A percentile compares a stretch with the other conserved stretches of the same genome.
phyloP scores from a whole-genome alignment of 2,797 vertebrate species.

The Intellagama lesueurii region DNA sequence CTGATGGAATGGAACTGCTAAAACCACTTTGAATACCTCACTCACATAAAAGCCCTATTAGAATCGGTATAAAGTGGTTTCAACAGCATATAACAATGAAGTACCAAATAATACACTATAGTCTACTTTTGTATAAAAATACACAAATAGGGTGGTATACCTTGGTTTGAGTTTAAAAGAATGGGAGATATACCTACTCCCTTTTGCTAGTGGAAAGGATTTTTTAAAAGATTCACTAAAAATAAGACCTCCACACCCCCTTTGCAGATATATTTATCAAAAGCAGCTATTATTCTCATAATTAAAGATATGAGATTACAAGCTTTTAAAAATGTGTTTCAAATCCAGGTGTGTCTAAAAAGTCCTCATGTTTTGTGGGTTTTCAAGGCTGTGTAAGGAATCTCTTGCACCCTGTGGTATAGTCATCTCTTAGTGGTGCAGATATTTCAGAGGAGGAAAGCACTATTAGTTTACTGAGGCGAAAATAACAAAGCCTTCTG shows the following conservation, averaged over 20 bases:
- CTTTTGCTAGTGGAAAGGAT: background rate
- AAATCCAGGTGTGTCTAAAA: background rate
- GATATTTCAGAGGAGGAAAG: background rate
- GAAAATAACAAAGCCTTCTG: background rate
- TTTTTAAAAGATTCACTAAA: background rate
- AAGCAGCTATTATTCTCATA: background rate
- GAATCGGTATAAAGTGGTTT: too few relatives aligned
- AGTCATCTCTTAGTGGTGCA: too few relatives aligned
- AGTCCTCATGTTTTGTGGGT: background rate
- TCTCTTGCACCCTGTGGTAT: background rate
- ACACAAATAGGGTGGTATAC: too few relatives aligned
- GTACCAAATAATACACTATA: too few relatives aligned
- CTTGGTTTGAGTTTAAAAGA: too few relatives aligned
- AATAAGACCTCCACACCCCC: background rate
- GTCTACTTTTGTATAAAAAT: too few relatives aligned
- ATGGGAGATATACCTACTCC: too few relatives aligned
- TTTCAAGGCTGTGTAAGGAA: background rate
- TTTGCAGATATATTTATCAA: background rate
- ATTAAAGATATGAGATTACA: background rate
- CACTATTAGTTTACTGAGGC: too few relatives aligned
- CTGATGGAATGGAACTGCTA: too few relatives aligned
- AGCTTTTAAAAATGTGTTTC: background rate
- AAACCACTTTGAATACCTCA: too few relatives aligned
- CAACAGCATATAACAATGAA: too few relatives aligned
- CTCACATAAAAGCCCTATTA: too few relatives aligned